phyloP scores from a whole-genome alignment of 2,888 invertebrate species.

The Malthinus flaveolus region DNA sequence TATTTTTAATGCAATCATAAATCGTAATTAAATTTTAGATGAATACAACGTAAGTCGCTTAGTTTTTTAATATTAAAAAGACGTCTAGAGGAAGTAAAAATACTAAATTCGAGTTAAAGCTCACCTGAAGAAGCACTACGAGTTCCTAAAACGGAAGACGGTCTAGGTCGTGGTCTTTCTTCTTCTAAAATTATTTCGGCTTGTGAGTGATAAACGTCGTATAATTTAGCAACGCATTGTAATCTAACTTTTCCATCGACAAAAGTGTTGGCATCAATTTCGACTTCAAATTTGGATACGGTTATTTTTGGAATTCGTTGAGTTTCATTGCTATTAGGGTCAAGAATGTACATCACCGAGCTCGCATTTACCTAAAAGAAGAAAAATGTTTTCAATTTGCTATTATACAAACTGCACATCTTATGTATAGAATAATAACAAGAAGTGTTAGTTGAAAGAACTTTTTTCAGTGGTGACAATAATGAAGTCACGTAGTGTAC shows the following conservation, averaged over 20 bases:
- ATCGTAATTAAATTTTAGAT: too few species aligned
- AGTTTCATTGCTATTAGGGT: constrained; percentile 36
- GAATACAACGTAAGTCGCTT: too few species aligned
- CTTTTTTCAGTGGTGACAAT: constrained; percentile 30
- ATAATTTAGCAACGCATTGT: constrained; percentile 69
- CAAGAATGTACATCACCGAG: constrained; percentile 37
- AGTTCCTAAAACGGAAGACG: constrained; percentile 74
- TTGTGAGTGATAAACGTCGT: constrained; percentile 67
- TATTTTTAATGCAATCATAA: too few species aligned
- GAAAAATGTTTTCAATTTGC: constrained; percentile 30
- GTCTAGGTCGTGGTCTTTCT: constrained; percentile 73
- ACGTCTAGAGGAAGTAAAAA: neutral
- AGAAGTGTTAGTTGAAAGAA: constrained; percentile 25
- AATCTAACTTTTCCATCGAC: constrained; percentile 67
- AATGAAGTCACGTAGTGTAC: constrained; percentile 35
- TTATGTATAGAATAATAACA: constrained; percentile 27
- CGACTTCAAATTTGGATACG: constrained; percentile 59
- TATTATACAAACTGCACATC: constrained; percentile 27
- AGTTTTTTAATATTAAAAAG: neutral
- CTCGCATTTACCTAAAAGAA: constrained; percentile 45
- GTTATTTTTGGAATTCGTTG: constrained; percentile 42
- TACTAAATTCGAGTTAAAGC: constrained; percentile 17
- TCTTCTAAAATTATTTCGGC: constrained; percentile 69
- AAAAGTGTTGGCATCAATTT: constrained; percentile 66
- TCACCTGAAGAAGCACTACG: constrained; percentile 35